Conservation (phyloP, 2,888 invertebrate genomes). For the Scelioninae gen. 2 region DNA sequence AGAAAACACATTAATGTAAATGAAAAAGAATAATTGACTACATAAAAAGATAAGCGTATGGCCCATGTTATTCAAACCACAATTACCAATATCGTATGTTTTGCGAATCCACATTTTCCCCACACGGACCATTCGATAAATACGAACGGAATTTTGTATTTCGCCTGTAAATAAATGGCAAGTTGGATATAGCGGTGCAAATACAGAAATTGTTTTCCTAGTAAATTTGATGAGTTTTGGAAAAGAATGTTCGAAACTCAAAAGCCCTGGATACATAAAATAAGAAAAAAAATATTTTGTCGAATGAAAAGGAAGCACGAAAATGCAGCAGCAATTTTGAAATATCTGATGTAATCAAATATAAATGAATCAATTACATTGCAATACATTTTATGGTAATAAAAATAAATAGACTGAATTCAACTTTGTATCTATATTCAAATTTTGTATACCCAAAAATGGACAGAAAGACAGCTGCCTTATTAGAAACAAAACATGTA, state of each 20-base stretch:
- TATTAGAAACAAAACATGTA: no score
- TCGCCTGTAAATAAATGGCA: slow-evolving; percentile 12
- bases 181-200: neutral
- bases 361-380: no score
- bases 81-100: slow-evolving; percentile 21
- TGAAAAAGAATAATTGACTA: slow-evolving; percentile 7
- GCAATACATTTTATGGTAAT: no score
- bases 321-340: no score
- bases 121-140: slow-evolving; percentile 13
- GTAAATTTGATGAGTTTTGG: neutral
- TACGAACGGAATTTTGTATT: slow-evolving; percentile 9
- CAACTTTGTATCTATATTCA: no score
- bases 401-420: no score
- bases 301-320: no score
- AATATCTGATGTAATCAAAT: no score
- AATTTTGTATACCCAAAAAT: no score
- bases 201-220: slow-evolving; percentile 4
- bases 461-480: no score
- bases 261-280: no score
- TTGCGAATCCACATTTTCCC: slow-evolving; percentile 22
- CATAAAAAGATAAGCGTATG: neutral
- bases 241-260: neutral
- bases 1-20: slow-evolving; percentile 1
- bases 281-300: no score
- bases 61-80: slow-evolving; percentile 27